phyloP scores from a whole-genome alignment of 1,140 invertebrate species.

The Atopsyche davidsoni region DNA sequence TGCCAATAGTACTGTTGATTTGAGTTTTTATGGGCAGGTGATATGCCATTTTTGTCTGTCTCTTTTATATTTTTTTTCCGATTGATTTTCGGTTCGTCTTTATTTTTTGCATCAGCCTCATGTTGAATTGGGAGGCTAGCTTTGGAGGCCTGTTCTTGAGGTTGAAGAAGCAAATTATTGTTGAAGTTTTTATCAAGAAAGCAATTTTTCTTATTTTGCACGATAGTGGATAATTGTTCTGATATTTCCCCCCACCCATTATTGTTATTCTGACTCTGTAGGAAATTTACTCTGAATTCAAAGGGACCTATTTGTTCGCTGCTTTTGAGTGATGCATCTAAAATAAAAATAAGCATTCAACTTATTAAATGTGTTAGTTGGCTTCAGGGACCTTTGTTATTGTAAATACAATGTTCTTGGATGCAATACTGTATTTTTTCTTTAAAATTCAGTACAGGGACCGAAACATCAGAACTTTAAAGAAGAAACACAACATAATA shows the following conservation, averaged over 20 bases:
- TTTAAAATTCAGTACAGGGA: too few species aligned
- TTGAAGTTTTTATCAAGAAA: background rate
- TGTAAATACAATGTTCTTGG: background rate
- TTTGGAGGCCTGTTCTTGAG: background rate
- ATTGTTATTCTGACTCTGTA: background rate
- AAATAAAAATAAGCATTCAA: background rate
- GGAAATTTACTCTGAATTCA: background rate
- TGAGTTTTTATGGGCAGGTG: too few species aligned
- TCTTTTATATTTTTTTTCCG: background rate
- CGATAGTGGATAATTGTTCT: background rate
- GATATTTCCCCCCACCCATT: background rate
- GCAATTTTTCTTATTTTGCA: background rate
- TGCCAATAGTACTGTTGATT: background rate
- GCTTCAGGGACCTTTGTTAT: background rate
- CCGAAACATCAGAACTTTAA: too few species aligned
- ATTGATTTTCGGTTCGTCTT: background rate
- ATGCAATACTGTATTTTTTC: background rate
- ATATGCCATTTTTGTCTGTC: too few species aligned
- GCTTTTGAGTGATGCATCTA: background rate
- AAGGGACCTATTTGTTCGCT: background rate
- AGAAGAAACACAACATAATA: too few species aligned
- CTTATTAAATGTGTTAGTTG: background rate
- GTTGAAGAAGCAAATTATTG: background rate
- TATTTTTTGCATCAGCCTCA: background rate
- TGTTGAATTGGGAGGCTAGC: constrained; percentile 2